Evolutionary conservation across 2,113 vertebrate genomes (phyloP).

Genomic region (Cyprinus carpio): DNA sequence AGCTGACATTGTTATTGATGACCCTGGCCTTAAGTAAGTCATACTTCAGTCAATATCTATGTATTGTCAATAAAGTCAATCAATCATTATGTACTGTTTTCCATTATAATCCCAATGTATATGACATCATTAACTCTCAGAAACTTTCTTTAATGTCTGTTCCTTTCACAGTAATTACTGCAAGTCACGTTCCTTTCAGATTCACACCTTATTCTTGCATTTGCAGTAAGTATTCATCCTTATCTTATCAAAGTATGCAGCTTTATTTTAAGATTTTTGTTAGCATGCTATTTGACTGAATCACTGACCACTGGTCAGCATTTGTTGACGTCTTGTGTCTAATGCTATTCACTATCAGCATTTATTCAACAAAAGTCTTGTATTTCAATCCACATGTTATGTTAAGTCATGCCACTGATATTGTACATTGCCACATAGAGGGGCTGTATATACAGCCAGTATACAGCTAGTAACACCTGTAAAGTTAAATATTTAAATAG

Average conservation of each 20-base stretch:
- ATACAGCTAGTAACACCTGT: too few species aligned
- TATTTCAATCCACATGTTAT: neutral
- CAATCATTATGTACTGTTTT: neutral
- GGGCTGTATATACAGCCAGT: too few species aligned
- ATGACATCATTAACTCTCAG: neutral
- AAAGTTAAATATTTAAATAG: neutral
- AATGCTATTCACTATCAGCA: neutral
- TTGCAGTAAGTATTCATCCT: constrained; percentile 82
- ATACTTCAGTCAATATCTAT: neutral
- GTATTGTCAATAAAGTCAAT: neutral
- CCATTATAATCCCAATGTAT: neutral
- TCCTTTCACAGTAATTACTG: constrained; percentile 79
- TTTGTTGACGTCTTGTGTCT: neutral
- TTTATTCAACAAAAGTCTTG: neutral
- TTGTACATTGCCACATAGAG: too few species aligned
- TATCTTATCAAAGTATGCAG: neutral
- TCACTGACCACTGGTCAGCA: neutral
- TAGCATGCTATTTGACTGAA: neutral
- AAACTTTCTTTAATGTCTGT: neutral
- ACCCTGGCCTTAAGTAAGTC: constrained; percentile 70
- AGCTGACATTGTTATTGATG: constrained; percentile 56
- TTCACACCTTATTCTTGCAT: constrained; percentile 83
- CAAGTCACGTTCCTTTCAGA: constrained; percentile 74
- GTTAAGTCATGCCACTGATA: neutral
- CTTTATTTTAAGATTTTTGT: neutral